Evolutionary conservation across 35 echinoderm and acorn worm genomes (phyloP).

Genomic region (Anneissia japonica): DNA sequence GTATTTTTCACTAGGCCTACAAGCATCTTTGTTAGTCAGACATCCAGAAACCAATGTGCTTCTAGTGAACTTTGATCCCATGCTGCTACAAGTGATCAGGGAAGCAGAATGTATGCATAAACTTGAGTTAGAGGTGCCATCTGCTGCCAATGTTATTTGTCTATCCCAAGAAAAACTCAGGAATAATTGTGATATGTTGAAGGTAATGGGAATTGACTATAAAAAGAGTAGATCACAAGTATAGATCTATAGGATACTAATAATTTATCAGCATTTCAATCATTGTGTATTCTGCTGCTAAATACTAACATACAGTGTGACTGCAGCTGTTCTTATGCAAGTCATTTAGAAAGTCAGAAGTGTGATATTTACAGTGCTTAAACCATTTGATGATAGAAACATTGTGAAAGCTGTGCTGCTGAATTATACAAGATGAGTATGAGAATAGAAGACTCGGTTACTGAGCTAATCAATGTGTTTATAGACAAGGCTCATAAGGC

Average conservation of each 20-base stretch:
- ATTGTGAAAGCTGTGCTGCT: conserved; percentile 49
- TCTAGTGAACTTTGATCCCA: conserved; percentile 89
- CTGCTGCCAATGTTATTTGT: conserved; percentile 70
- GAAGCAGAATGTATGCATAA: conserved; percentile 88
- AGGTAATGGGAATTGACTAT: no score
- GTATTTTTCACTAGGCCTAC: conserved; percentile 27
- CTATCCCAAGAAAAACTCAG: conserved; percentile 79
- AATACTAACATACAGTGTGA: no score
- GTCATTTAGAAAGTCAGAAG: no score
- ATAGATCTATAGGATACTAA: no score
- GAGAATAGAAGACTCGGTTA: conserved; percentile 77
- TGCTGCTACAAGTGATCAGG: conserved; percentile 83
- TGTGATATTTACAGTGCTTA: no score
- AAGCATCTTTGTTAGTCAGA: conserved; percentile 70
- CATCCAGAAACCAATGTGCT: conserved; percentile 80
- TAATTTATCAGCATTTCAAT: no score
- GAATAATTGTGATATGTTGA: conserved; percentile 61
- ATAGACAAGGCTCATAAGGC: conserved; percentile 65
- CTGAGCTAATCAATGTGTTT: conserved; percentile 73
- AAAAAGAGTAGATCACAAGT: no score
- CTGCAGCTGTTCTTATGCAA: no score
- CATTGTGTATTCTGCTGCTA: no score
- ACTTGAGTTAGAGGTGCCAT: conserved; percentile 82
- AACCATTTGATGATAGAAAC: conserved; percentile 52
- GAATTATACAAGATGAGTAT: conserved; percentile 65